Evolutionary conservation across 2,888 invertebrate genomes (phyloP).

Genomic region (Sisyra nigra): DNA sequence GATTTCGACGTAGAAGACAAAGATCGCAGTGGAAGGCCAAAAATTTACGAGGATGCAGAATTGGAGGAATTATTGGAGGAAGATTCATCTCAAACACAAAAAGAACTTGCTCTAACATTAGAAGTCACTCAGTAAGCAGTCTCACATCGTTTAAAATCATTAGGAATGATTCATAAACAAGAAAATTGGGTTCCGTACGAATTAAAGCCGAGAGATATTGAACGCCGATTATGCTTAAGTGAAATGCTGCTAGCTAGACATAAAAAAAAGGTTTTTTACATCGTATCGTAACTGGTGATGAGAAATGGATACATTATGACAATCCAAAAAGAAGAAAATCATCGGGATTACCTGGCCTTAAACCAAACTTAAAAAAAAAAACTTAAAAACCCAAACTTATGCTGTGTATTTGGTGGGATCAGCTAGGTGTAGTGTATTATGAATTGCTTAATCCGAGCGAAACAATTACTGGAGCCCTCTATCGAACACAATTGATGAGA

Average conservation of each 20-base stretch:
- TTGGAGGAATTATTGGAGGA: conserved; percentile 14
- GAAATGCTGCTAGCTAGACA: conserved; percentile 1
- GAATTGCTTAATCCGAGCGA: no score
- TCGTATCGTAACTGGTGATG: conserved; percentile 9
- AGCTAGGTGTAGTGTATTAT: no score
- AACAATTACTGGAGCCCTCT: conserved; percentile 11
- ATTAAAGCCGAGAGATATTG: no score
- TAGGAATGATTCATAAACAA: not conserved
- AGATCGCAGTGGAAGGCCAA: conserved; percentile 13
- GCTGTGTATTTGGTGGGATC: no score
- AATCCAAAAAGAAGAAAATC: no score
- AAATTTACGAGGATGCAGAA: conserved; percentile 11
- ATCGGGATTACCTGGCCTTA: conserved; percentile 13
- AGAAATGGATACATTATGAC: conserved; percentile 7
- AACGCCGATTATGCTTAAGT: not conserved
- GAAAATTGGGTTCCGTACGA: no score
- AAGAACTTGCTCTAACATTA: no score
- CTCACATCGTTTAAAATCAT: not conserved
- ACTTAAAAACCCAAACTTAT: conserved; percentile 1
- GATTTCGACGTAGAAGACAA: no score
- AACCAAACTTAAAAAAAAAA: conserved; percentile 13
- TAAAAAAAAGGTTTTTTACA: conserved; percentile 5
- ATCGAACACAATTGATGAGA: conserved; percentile 11
- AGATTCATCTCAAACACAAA: conserved; percentile 14
- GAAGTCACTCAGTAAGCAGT: conserved; percentile 7